Evolutionary conservation across 1,140 invertebrate species (phyloP), one percentile per base, ranked within the genome.

Genomic region (Melitaea cinxia): DNA sequence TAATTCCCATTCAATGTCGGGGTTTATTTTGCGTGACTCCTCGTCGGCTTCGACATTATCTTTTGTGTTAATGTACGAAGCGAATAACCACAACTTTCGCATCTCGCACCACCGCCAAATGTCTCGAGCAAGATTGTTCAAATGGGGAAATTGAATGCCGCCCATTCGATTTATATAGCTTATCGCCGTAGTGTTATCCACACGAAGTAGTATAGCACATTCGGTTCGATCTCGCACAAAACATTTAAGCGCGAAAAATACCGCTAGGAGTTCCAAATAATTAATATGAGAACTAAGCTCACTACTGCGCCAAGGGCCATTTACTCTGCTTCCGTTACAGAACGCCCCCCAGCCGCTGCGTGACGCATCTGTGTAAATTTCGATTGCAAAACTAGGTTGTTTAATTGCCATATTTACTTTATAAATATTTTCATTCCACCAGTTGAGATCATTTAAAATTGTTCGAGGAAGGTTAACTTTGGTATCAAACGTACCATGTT

Each of bases 101-200:
- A 30, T 23, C 62, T 89, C 83, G 52, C 80, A 83, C 80, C 79
- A 91, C 49, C 82, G 76, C 83, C 83, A 85, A 35, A 87, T 80
- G 0, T 35, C 1, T 50, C 63, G 65, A 15, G 73, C 17, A 15
- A 87, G 12, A n/a, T 53, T 14, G 50, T 73, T 77, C 33, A 88
- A 54, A 28, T 83, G 65, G 0, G 73, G 75, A 23, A 65, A 78
- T 63, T 77, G 72, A 58, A 83, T 42, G 15, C 83, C 77, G 10
- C 78, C 73, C 71, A 77, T 78, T 19, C 71, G 42, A 59, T 91
- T 87, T n/a, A 86, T 71, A 30, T 86, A 82, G 12, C 78, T 71
- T n/a, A 88, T 76, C 0, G 85, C 85, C 4, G 81, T 87, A 0
- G 74, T 87, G 50, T 90, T 88, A 30, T 91, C 87, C 0, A 80